Evolutionary conservation across 2,888 invertebrate genomes (phyloP).

Genomic region (Exocentrus adspersus): DNA sequence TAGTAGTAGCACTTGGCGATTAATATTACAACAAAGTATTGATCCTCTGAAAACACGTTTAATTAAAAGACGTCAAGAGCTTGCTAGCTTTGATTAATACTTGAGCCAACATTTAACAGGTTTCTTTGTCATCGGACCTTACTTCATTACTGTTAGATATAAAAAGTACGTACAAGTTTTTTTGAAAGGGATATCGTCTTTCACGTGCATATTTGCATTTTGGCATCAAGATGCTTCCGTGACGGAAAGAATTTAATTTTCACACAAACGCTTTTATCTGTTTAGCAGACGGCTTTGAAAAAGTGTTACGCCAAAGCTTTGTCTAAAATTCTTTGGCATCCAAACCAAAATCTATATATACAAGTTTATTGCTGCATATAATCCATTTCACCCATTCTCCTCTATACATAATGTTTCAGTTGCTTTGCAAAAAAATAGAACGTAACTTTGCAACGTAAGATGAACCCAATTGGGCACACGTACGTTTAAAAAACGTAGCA

Average conservation of each 20-base stretch:
- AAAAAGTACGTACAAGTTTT: conserved; percentile 15
- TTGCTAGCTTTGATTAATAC: conserved; percentile 24
- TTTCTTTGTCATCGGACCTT: conserved; percentile 20
- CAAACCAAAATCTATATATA: too few species aligned
- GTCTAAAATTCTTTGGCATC: too few species aligned
- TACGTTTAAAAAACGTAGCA: too few species aligned
- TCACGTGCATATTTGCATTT: conserved; percentile 1
- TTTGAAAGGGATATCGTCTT: neutral
- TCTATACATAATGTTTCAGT: too few species aligned
- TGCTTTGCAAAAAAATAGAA: too few species aligned
- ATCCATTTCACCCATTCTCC: too few species aligned
- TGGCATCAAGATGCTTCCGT: conserved; percentile 6
- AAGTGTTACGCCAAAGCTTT: neutral
- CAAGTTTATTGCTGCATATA: too few species aligned
- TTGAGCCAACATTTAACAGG: conserved; percentile 25
- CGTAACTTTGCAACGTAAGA: too few species aligned
- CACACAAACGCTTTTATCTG: neutral
- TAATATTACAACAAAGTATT: neutral
- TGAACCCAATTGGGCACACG: too few species aligned
- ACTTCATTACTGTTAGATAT: conserved; percentile 9
- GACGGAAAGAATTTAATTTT: conserved; percentile 13
- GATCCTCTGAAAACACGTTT: conserved; percentile 2
- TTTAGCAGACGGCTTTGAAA: neutral
- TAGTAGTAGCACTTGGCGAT: neutral
- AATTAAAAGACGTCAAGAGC: conserved; percentile 12